Base-by-base conservation (phyloP, 2,797 vertebrate species). In the Manis pentadactyla region DNA sequence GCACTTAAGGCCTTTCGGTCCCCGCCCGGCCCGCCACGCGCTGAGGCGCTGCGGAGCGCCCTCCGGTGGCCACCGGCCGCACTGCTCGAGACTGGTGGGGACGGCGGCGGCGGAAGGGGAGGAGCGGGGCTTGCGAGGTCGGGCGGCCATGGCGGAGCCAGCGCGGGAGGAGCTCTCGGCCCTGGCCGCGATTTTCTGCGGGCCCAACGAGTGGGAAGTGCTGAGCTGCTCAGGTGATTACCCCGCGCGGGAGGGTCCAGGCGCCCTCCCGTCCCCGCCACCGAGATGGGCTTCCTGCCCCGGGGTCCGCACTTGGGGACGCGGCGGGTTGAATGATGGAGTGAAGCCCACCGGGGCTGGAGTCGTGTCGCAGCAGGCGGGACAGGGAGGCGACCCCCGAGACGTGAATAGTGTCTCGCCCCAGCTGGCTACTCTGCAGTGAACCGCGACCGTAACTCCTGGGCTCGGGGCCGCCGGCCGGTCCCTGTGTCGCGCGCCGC, bases 161-260 rank as follows among this genome's bases (percentile, higher is more conserved):
- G 98, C 97, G 23, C 64, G 39, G 88, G 98, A 99, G 78, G 99
- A 99, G 95, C 96, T 99, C 3, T 96, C 98, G 12, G 99, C 98
- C 1, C 89, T 99, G 75, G 97, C 98, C 3, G 98, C 99, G 49
- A 99, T 99, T 97, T 99, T 98, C 97, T 99, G 99, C 93, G 98
- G 98, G 82, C 98, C 97, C 49, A 98, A 96, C 64, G 99, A 99
- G 79, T 99, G 99, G 96, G 96, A 99, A 87, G 93, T 99, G 95
- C 97, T 99, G 73, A 98, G 98, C 87, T n/a, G 97, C 89, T 98
- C 98, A 98, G 98, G 99, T 99, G 98, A 98, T 92, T 89, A 34
- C 5, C 18, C 29, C 3, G 71, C 19, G 89, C 42, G 29, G 23
- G 34, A 42, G 53, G 71, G 25, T 2, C 42, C 11, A 51, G 61